Evolutionary conservation across 2,888 invertebrate species (phyloP).

Genomic region (Conus canariensis): DNA sequence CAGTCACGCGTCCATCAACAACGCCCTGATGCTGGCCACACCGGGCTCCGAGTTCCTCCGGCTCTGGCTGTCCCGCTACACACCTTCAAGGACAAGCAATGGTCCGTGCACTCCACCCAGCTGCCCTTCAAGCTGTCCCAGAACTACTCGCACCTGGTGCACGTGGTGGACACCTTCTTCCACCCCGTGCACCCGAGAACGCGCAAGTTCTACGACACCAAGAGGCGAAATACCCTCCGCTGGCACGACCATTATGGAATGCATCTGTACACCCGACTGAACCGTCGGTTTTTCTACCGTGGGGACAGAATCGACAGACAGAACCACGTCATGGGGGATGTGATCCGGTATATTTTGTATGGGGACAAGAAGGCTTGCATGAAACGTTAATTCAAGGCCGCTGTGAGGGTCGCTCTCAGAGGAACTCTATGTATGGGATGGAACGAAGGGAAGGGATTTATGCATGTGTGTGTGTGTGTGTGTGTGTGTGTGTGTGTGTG

Average conservation of each 20-base stretch:
- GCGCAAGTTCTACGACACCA: not conserved
- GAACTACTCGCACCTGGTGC: slow-evolving; percentile 51
- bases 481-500: no score
- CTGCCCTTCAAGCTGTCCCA: slow-evolving; percentile 56
- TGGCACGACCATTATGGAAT: not conserved
- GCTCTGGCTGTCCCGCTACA: slow-evolving; percentile 66
- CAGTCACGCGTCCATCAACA: slow-evolving; percentile 44
- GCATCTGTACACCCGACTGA: slow-evolving; percentile 8
- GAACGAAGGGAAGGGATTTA: no score
- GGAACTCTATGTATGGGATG: no score
- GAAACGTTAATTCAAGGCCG: no score
- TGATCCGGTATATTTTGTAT: not conserved
- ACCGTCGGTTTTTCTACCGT: not conserved
- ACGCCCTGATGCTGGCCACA: slow-evolving; percentile 66
- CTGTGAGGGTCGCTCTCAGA: no score
- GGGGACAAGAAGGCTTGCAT: no score
- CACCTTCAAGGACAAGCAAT: slow-evolving; percentile 53
- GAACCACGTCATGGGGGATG: slow-evolving; percentile 2
- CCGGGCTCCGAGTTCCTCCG: slow-evolving; percentile 62
- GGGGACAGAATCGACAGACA: not conserved
- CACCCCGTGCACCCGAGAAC: not conserved
- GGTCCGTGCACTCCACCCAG: slow-evolving; percentile 56
- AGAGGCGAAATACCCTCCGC: not conserved
- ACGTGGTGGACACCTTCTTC: slow-evolving; percentile 36
- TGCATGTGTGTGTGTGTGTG: no score